Base-by-base conservation (phyloP, 2,888 invertebrate species). In the Arctia plantaginis region DNA sequence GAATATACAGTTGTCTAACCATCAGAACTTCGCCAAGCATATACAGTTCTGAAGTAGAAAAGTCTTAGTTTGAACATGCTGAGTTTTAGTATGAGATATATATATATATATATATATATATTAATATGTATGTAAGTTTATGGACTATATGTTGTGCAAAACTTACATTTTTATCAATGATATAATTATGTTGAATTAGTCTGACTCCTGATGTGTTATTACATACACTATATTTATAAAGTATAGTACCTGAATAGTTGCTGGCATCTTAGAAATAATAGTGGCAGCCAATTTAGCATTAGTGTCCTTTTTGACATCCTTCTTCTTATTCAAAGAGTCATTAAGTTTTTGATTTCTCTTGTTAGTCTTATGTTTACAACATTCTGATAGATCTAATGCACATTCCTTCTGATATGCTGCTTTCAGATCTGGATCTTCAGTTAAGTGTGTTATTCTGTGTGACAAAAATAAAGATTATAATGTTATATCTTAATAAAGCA, bases 361-460 rank as follows among this genome's bases (percentile, higher is more conserved):
- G 44, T 71, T 78, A 82, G 66, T 27, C 71, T 91, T 93, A 79
- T 83, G 83, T 80, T 90, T 94, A 82, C 96, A 96, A 82, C 96
- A 96, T 75, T 92, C 91, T 35, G 93, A 90, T 66, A 85, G 84
- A 82, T 96, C 96, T 72, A 87, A 75, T 59, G 89, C 82, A 83
- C 93, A 93, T 67, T 91, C 89, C 75, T 91, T 92, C 78, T 89
- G 88, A 88, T 92, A 95, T 75, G 85, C 82, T 82, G 92, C 88
- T 85, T 91, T 94, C 85, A 96, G 81, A 83, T 87, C 88, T 23
- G 92, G 87, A 84, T 96, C 94, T 81, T 94, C 88, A 72, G 95
- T 92, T 78, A 93, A 87, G 71, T 92, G 88, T 39, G 95, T 92
- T 74, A 95, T 90, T 86, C 96, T 96, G 84, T 33, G 73, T 89